phyloP scores from a whole-genome alignment of 35 echinoderm and acorn worm genomes.

The Strongylocentrotus purpuratus region DNA sequence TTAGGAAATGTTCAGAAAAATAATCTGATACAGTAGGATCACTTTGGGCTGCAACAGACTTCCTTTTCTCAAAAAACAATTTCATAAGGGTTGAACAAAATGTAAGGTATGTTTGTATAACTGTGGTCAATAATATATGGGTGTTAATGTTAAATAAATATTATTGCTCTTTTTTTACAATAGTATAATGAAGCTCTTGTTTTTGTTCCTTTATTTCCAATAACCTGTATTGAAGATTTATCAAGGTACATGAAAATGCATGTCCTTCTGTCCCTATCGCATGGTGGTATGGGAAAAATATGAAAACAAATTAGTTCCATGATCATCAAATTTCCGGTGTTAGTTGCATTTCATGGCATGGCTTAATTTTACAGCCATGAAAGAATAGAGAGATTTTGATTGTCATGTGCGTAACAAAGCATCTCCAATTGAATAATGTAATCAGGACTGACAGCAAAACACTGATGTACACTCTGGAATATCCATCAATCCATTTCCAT shows the following conservation, averaged over 20 bases:
- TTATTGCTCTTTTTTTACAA: no score
- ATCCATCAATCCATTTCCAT: background rate
- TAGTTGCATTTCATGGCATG: background rate
- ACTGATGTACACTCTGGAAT: background rate
- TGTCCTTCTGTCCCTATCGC: background rate
- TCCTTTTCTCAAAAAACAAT: no score
- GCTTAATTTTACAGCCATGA: background rate
- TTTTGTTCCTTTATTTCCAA: background rate
- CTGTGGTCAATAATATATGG: no score
- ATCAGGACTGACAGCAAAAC: background rate
- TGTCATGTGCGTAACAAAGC: conserved; percentile 9
- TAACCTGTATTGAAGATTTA: background rate
- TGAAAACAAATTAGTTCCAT: background rate
- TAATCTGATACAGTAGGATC: no score
- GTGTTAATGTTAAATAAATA: no score
- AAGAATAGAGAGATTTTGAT: background rate
- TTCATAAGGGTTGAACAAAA: no score
- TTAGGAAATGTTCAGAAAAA: no score
- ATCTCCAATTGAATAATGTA: background rate
- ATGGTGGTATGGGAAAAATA: background rate
- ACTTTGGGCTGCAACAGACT: no score
- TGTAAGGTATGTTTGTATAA: no score
- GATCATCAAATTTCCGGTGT: background rate
- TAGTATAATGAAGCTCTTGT: background rate
- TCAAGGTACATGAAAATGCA: background rate